Evolutionary conservation across 2,888 invertebrate genomes (phyloP).

Genomic region (Ichneumoninae sp.): DNA sequence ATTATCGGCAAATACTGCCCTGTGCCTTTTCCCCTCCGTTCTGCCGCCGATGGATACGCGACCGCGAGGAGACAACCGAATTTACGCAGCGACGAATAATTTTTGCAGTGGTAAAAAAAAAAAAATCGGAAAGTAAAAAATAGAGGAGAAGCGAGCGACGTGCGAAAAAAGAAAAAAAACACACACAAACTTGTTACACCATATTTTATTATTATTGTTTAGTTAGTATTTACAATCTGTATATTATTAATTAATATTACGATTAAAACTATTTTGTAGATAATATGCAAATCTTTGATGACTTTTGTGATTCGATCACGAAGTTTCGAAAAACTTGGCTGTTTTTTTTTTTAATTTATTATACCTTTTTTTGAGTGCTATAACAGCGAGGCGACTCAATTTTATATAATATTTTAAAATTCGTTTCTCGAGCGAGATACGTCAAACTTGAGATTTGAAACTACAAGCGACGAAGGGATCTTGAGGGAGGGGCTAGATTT

Average conservation of each 20-base stretch:
- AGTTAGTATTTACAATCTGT: conserved; percentile 84
- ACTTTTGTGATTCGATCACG: conserved; percentile 51
- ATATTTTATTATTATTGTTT: conserved; percentile 83
- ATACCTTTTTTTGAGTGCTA: conserved; percentile 28
- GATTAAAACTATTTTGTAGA: conserved; percentile 84
- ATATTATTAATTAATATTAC: conserved; percentile 83
- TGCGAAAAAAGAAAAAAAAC: conserved; percentile 62
- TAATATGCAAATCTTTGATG: conserved; percentile 77
- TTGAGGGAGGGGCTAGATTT: conserved; percentile 1
- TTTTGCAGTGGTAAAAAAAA: conserved; percentile 13
- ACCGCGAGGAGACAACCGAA: conserved; percentile 14
- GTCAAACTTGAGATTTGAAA: conserved; percentile 32
- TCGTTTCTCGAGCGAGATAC: conserved; percentile 18
- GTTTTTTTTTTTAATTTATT: conserved; percentile 32
- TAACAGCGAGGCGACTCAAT: conserved; percentile 1
- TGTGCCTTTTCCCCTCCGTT: conserved; percentile 27
- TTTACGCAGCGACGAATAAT: conserved; percentile 28
- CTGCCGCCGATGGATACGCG: not conserved
- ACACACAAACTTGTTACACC: conserved; percentile 80
- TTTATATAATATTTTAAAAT: not conserved
- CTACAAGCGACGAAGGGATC: conserved; percentile 49
- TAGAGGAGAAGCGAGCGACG: conserved; percentile 43
- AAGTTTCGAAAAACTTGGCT: conserved; percentile 27
- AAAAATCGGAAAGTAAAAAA: not conserved
- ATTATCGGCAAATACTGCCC: conserved; percentile 7